A percentile compares a stretch with the other conserved stretches of the same genome.
Evolutionary conservation across 2,113 vertebrate genomes (phyloP).

Genomic region (Atherinomorus stipes): DNA sequence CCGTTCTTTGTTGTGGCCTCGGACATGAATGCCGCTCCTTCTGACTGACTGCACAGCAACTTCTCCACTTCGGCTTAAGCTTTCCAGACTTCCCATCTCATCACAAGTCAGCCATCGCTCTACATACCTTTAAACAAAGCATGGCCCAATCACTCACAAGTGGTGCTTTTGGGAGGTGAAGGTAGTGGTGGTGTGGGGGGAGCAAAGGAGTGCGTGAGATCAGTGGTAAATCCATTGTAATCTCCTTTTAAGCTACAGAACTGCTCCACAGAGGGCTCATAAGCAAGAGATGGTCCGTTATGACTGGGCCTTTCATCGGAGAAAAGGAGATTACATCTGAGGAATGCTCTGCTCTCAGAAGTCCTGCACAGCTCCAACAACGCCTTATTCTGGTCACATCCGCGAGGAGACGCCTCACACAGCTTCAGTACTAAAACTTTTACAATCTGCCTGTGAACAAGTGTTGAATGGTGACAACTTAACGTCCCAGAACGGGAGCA

Average conservation of each 20-base stretch:
- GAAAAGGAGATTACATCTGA: slow-evolving; percentile 84
- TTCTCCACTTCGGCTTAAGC: slow-evolving; percentile 42
- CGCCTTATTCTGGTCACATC: slow-evolving; percentile 68
- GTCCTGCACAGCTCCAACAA: slow-evolving; percentile 62
- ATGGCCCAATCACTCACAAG: slow-evolving; percentile 54
- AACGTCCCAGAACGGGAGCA: slow-evolving; percentile 5
- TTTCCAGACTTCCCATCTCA: slow-evolving; percentile 46
- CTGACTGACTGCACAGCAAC: slow-evolving; percentile 61
- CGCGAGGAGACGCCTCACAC: slow-evolving; percentile 54
- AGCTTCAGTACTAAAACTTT: slow-evolving; percentile 52
- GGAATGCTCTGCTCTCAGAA: slow-evolving; percentile 65
- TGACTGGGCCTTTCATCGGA: slow-evolving; percentile 80
- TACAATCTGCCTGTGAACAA: slow-evolving; percentile 53
- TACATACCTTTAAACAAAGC: slow-evolving; percentile 64
- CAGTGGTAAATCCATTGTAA: slow-evolving; percentile 82
- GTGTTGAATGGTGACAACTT: slow-evolving; percentile 33
- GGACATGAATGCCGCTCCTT: slow-evolving; percentile 43
- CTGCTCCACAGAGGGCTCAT: slow-evolving; percentile 72
- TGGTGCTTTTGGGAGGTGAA: slow-evolving; percentile 57
- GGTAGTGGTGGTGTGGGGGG: slow-evolving; percentile 15
- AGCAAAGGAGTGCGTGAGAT: slow-evolving; percentile 79
- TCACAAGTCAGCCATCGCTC: slow-evolving; percentile 22
- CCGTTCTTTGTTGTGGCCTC: slow-evolving; percentile 23
- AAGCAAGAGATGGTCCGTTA: slow-evolving; percentile 81
- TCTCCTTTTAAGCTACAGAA: slow-evolving; percentile 80